Evolutionary conservation across 2,888 invertebrate species (phyloP), one percentile per base, ranked within the genome.

Genomic region (Xylophagus ater): DNA sequence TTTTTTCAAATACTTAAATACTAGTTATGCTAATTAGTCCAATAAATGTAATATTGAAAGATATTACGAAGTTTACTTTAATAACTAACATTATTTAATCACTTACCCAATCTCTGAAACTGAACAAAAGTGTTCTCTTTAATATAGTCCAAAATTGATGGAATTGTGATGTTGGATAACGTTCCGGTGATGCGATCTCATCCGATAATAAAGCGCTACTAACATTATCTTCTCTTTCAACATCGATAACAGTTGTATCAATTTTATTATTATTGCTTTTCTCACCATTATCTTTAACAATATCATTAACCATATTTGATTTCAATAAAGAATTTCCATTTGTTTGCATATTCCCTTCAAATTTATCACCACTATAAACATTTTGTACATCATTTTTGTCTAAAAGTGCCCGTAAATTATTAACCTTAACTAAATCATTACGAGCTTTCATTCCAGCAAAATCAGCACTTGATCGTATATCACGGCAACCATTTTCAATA

Each of bases 61-160:
- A n/a, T n/a, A n/a, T n/a, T n/a, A n/a, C n/a, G n/a, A n/a, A n/a
- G n/a, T n/a, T n/a, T n/a, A n/a, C n/a, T n/a, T n/a, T n/a, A n/a
- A n/a, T n/a, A n/a, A n/a, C n/a, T n/a, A 20, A 20, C 8, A 25
- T 4, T 25, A 25, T 10, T 12, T 10, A 26, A n/a, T 20, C 10
- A 52, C 69, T 68, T 65, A 88, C 88, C 88, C 88, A 88, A 70
- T 89, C 89, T 58, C 89, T 70, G 56, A 81, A 72, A 54, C 87
- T 88, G 70, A 89, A 89, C 7, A 89, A 70, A 46, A 89, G 59
- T 1, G 88, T 84, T 53, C 89, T 69, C 55, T 83, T 84, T 43
- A 94, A 71, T 38, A 96, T 82, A 37, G 93, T 81, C 74, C 84
- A 81, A 61, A 90, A 90, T 63, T 90, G 89, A 47, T 73, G 75